These are phyloP conservation scores for Lordiphosa fenestrarum DNA, from an alignment of 2,888 invertebrate species.

Conservation along the genomic window DNA sequence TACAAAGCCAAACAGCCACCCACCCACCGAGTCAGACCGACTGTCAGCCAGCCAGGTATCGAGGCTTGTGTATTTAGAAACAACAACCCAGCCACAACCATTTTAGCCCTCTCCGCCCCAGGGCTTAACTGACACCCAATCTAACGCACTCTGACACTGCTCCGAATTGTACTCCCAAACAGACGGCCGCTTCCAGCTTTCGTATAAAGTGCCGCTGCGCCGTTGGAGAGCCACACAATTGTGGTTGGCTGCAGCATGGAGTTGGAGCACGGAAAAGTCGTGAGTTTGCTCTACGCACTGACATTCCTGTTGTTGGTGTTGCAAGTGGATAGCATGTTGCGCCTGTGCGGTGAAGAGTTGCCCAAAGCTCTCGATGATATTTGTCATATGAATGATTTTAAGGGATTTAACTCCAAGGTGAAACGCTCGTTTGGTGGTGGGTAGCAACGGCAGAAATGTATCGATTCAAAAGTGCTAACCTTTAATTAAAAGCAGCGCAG, in stretches of 20 bases:
- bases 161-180: slow-evolving; percentile 5
- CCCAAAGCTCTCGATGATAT: slow-evolving; percentile 49
- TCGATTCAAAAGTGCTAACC: background rate
- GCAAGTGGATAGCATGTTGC: slow-evolving; percentile 12
- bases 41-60: background rate
- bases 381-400: slow-evolving; percentile 21
- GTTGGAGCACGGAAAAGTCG: slow-evolving; percentile 12
- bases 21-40: background rate
- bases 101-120: background rate
- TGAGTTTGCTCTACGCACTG: slow-evolving; percentile 31
- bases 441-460: background rate
- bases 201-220: slow-evolving; percentile 46
- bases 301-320: slow-evolving; percentile 24
- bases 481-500: slow-evolving; percentile 25
- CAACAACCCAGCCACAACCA: slow-evolving; percentile 9
- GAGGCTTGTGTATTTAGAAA: slow-evolving; percentile 25
- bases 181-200: slow-evolving; percentile 4
- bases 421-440: slow-evolving; percentile 50
- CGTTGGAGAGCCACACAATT: slow-evolving; percentile 33
- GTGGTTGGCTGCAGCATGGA: slow-evolving; percentile 21
- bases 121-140: slow-evolving; percentile 53
- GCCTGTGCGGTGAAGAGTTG: slow-evolving; percentile 55
- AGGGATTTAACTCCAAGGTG: slow-evolving; percentile 56
- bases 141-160: slow-evolving; percentile 57
- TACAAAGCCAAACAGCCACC: slow-evolving; percentile 3